Evolutionary conservation across 2,797 vertebrate species (phyloP).

Genomic region (Halcyon badia): DNA sequence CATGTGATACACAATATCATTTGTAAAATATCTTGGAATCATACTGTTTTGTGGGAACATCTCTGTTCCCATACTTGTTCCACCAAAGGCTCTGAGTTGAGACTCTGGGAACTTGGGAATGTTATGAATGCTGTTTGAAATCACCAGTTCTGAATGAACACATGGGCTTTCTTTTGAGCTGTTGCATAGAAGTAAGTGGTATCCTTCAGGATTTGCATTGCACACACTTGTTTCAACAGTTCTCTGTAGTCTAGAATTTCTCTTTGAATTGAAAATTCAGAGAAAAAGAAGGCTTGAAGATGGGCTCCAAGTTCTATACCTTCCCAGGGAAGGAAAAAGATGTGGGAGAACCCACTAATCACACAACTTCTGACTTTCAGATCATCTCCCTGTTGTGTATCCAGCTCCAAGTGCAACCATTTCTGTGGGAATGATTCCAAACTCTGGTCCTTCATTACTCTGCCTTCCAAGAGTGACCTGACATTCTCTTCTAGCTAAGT

Average conservation of each 20-base stretch:
- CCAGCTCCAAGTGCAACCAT: background rate
- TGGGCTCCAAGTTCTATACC: background rate
- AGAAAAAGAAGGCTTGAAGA: background rate
- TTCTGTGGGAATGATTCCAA: background rate
- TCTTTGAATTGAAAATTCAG: background rate
- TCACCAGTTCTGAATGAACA: background rate
- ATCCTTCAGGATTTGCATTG: background rate
- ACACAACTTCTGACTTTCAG: background rate
- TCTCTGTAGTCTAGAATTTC: background rate
- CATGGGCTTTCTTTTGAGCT: background rate
- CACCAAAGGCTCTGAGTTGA: background rate
- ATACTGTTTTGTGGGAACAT: background rate
- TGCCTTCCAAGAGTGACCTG: background rate
- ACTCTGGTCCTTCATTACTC: background rate
- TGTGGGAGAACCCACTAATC: background rate
- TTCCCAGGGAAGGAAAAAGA: background rate
- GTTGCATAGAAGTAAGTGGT: background rate
- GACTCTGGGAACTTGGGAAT: background rate
- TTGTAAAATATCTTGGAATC: background rate
- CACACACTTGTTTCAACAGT: background rate
- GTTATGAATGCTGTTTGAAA: background rate
- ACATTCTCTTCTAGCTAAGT: background rate
- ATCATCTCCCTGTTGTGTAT: background rate
- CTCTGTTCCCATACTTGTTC: background rate
- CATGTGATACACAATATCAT: background rate